Conservation (phyloP, 2,797 vertebrate genomes). For the Stomatorhinus walkeri region DNA sequence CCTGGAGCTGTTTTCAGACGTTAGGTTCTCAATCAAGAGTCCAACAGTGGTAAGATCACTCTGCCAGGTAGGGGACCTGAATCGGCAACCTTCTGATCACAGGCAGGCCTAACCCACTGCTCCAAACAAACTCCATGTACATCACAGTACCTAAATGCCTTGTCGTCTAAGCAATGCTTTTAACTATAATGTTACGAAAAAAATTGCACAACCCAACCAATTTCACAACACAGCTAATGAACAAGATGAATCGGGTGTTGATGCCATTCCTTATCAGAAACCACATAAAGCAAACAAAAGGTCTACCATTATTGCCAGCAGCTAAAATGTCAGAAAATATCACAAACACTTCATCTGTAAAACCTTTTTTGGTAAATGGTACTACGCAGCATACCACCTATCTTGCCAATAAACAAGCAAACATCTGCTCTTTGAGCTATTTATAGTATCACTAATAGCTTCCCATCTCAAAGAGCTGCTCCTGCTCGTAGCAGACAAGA, state of each 20-base stretch:
- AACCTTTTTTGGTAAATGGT: not conserved
- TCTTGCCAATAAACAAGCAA: not conserved
- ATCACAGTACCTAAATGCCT: not conserved
- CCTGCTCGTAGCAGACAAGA: not conserved
- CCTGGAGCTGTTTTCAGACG: not conserved
- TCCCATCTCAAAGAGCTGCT: not conserved
- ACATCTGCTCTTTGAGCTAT: not conserved
- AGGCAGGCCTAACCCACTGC: not conserved
- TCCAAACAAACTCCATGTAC: not conserved
- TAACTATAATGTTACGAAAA: not conserved
- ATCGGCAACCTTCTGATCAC: not conserved
- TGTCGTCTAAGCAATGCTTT: not conserved
- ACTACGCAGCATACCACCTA: not conserved
- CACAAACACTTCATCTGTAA: not conserved
- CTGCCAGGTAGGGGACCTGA: not conserved
- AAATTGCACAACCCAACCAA: not conserved
- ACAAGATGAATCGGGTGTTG: not conserved
- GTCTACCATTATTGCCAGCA: not conserved
- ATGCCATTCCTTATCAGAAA: not conserved
- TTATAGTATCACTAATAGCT: constrained; percentile 9
- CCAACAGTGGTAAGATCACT: not conserved
- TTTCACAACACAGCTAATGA: not conserved
- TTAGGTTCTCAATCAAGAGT: not conserved
- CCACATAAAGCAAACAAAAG: not conserved
- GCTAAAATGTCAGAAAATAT: not conserved